Evolutionary conservation across 37 sponge, comb jelly and placozoan species (phyloP), one percentile per base, ranked within the genome.

Genomic region (Dysidea cf. avara): DNA sequence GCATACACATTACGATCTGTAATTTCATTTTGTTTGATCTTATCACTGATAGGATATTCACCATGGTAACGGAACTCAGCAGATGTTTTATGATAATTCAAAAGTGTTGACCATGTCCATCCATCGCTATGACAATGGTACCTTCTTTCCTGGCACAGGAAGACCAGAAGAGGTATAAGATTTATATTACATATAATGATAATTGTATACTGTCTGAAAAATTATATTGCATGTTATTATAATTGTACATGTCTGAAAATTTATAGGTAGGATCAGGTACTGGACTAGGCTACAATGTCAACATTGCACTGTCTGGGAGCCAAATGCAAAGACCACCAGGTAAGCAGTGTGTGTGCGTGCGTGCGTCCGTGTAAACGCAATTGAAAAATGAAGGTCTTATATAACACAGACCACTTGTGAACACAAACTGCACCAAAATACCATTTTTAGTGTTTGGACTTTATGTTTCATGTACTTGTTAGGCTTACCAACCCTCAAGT

Each of bases 31-130:
- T 30, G 38, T 18, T 7, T 29, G 14, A 46, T 3, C 43, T 11
- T 2, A 28, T 38, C 20, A 34, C 14, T 31, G 14, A 21, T 71
- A 93, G 94, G 92, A 91, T 52, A 83, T 95, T 38, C 88, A 91
- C 56, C 96, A 95, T 76, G 96, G 96, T 30, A 92, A 85, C 60
- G 96, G 96, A 0, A 84, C 89, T 14, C 96, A 95, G 64, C 83
- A 88, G 47, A 82, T 87, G 3, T 95, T 95, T 71, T 90, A 89
- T 49, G 93, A 95, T 62, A 85, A 87, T 54, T 83, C 92, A 7
- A 40, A 58, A 39, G 83, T 88, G 1, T 75, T 95, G 16, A 78
- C 56, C 39, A 74, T 95, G 3, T 92, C 93, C 36, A 63, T 95
- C 52, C 96, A 95, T 87, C 86, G 92, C 48, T 87, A 85, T 56